These are phyloP conservation scores for Hipparchia semele DNA, from an alignment of 2,888 invertebrate genomes.

Conservation along the genomic window DNA sequence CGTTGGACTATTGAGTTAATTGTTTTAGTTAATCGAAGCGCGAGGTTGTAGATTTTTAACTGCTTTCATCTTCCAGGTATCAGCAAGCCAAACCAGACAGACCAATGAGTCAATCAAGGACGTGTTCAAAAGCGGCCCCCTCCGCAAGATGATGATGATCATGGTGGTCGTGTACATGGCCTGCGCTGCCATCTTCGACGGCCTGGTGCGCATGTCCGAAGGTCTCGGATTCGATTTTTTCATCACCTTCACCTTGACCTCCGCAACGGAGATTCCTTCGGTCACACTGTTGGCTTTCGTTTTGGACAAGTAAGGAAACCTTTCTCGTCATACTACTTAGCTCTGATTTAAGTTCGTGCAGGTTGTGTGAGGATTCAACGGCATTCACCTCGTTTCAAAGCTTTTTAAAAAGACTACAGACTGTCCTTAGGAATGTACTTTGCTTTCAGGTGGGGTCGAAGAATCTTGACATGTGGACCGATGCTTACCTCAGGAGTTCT, in stretches of 20 bases:
- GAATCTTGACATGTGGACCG: slow-evolving; percentile 64
- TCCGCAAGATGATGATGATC: slow-evolving; percentile 58
- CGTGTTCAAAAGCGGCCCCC: slow-evolving; percentile 57
- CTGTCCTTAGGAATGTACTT: not conserved
- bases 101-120: slow-evolving; percentile 59
- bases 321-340: not conserved
- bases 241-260: slow-evolving; percentile 71
- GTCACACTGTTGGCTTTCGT: slow-evolving; percentile 66
- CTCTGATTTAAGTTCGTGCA: too few species aligned
- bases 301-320: slow-evolving; percentile 60
- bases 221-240: slow-evolving; percentile 74
- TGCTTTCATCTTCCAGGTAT: slow-evolving; percentile 50
- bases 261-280: slow-evolving; percentile 75
- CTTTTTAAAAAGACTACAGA: too few species aligned
- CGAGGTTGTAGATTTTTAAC: not conserved
- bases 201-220: slow-evolving; percentile 74
- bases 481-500: slow-evolving; percentile 59
- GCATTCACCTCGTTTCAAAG: too few species aligned
- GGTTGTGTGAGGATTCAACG: too few species aligned
- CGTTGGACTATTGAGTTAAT: too few species aligned
- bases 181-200: slow-evolving; percentile 72
- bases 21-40: not conserved
- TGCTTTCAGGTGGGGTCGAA: slow-evolving; percentile 66
- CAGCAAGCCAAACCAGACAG: slow-evolving; percentile 60
- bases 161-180: slow-evolving; percentile 70